phyloP scores from a whole-genome alignment of 1,140 invertebrate genomes.

The Cotesia vestalis region DNA sequence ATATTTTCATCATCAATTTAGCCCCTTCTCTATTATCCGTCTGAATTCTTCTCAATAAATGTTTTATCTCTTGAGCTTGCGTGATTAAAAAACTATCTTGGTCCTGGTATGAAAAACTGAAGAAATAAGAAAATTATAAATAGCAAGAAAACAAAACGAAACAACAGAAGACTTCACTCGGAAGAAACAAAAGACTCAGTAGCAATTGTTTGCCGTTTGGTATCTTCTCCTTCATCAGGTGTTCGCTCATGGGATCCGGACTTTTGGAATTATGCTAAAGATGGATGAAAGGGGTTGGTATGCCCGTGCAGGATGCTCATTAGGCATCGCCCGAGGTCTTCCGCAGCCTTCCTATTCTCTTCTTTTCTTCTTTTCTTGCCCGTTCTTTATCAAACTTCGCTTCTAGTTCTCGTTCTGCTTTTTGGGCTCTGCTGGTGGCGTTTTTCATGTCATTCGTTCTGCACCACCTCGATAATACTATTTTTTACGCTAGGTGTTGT shows the following conservation, averaged over 20 bases:
- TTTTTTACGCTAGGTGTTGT: background rate
- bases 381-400: background rate
- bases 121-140: too few relatives aligned
- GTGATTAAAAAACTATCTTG: too few relatives aligned
- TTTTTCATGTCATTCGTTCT: conserved; percentile 1
- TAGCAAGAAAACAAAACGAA: too few relatives aligned
- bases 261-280: too few relatives aligned
- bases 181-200: background rate
- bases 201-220: background rate
- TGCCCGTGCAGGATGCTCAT: conserved; percentile 24
- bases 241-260: background rate
- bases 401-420: background rate
- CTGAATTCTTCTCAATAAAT: too few relatives aligned
- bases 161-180: too few relatives aligned
- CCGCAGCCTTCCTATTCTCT: background rate
- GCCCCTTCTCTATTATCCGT: background rate
- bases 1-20: conserved; percentile 3
- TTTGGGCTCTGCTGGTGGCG: background rate
- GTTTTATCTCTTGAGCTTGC: too few relatives aligned
- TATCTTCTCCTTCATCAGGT: too few relatives aligned
- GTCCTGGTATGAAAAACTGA: too few relatives aligned
- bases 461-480: background rate
- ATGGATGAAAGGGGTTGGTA: background rate
- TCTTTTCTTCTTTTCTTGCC: conserved; percentile 6
- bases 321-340: conserved; percentile 24